Evolutionary conservation across 2,113 vertebrate genomes (phyloP).

Genomic region (Limnothrissa miodon): DNA sequence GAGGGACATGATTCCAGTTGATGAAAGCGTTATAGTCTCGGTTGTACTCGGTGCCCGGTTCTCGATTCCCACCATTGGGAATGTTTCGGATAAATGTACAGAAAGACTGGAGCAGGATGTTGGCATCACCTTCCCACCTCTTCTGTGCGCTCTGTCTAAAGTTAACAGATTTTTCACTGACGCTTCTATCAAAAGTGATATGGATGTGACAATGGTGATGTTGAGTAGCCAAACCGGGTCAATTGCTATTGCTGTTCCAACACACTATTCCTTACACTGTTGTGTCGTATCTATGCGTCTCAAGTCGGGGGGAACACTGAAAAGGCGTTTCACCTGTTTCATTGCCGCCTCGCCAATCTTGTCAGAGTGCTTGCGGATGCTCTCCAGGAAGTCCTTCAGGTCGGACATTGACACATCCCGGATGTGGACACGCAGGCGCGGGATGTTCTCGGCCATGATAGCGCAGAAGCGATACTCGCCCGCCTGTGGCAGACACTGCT

Average conservation of each 20-base stretch:
- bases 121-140: neutral
- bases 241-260: too few relatives aligned
- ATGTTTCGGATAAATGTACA: neutral
- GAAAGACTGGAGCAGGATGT: conserved; percentile 25
- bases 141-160: neutral
- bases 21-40: too few relatives aligned
- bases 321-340: conserved; percentile 77
- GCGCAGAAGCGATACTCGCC: conserved; percentile 94
- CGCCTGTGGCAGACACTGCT: conserved; percentile 84
- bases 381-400: conserved; percentile 96
- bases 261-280: too few relatives aligned
- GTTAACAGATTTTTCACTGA: neutral
- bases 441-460: conserved; percentile 92
- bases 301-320: neutral
- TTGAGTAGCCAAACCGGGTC: too few relatives aligned
- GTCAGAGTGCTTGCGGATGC: conserved; percentile 96
- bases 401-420: conserved; percentile 94
- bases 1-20: too few relatives aligned
- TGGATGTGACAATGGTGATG: too few relatives aligned
- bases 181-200: neutral
- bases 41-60: too few relatives aligned
- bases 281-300: neutral
- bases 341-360: conserved; percentile 96
- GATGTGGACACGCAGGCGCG: conserved; percentile 84
- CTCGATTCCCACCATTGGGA: too few relatives aligned